phyloP scores from a whole-genome alignment of 2,888 invertebrate species.

The Chrysodeixis includens region DNA sequence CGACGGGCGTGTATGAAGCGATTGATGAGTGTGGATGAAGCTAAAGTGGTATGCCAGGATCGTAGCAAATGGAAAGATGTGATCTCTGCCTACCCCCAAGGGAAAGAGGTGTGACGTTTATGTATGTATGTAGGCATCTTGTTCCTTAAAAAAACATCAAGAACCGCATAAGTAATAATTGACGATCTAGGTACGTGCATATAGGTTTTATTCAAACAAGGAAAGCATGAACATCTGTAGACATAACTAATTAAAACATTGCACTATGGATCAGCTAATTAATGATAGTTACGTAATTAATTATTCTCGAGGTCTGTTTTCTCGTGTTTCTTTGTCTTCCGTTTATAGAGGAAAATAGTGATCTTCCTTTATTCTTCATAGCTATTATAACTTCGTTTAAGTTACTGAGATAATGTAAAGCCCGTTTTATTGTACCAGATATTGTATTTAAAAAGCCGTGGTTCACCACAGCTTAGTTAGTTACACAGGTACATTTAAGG shows the following conservation, averaged over 20 bases:
- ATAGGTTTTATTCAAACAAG: conserved; percentile 6
- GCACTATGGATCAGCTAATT: conserved; percentile 6
- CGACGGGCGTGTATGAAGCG: too few relatives aligned
- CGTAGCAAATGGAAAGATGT: too few relatives aligned
- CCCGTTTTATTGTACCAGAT: neutral
- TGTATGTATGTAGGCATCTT: neutral
- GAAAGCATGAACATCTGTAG: conserved; percentile 18
- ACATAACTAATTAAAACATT: conserved; percentile 38
- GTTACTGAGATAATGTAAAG: neutral
- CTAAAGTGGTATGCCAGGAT: too few relatives aligned
- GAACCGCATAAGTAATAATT: neutral
- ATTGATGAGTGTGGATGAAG: too few relatives aligned
- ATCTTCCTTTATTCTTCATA: neutral
- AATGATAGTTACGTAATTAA: neutral
- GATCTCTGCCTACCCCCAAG: too few relatives aligned
- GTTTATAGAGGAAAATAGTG: neutral
- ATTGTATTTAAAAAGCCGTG: too few relatives aligned
- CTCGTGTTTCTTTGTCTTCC: conserved; percentile 21
- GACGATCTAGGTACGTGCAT: neutral
- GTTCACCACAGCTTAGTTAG: too few relatives aligned
- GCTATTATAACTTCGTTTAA: neutral
- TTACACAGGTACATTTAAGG: neutral
- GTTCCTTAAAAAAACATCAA: neutral
- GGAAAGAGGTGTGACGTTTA: too few relatives aligned
- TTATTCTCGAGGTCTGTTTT: conserved; percentile 25